Evolutionary conservation across 1,140 invertebrate genomes (phyloP), one percentile per base, ranked within the genome.

Genomic region (Lucilia sericata): DNA sequence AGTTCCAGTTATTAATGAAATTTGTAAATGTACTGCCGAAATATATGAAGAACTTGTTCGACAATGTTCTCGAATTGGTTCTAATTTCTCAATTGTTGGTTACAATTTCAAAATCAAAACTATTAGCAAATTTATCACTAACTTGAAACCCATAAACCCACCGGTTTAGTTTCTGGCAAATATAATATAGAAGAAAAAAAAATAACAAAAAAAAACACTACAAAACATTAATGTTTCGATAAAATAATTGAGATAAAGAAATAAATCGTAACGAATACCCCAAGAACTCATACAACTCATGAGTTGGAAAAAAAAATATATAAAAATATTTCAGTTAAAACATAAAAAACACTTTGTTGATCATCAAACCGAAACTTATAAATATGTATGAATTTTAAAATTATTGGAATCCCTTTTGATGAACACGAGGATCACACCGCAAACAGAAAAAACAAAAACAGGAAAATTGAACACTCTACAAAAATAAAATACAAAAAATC

Each of bases 361-460:
- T n/a, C 34, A 82, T 85, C 85, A 88, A 87, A 87, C 87, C 88
- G 85, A 85, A 87, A 87, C 88, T 89, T 90, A 89, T 89, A 90
- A 89, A 90, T 89, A 90, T 89, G 88, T 89, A 90, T 90, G 88
- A 89, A 87, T 89, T 88, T 88, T 85, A 85, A 89, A 89, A 89
- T 89, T 89, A 88, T 88, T 88, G 88, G 88, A 88, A 88, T 89
- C 88, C 87, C 76, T 80, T 80, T 80, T 80, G 76, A 80, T 80
- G 76, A 80, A 80, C 76, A 19, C 47, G 76, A 80, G 47, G 76
- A 80, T 80, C 76, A 80, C 76, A 80, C 76, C 76, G 76, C 76
- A 19, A 51, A 19, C 42, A 47, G 25, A 19, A 78, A 25, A 19
- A 70, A 70, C 7, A 70, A 70, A 70, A 70, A 21, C 65, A 70